Conservation (phyloP, 1,140 invertebrate species). For the Caenorhabditis inopinata region DNA sequence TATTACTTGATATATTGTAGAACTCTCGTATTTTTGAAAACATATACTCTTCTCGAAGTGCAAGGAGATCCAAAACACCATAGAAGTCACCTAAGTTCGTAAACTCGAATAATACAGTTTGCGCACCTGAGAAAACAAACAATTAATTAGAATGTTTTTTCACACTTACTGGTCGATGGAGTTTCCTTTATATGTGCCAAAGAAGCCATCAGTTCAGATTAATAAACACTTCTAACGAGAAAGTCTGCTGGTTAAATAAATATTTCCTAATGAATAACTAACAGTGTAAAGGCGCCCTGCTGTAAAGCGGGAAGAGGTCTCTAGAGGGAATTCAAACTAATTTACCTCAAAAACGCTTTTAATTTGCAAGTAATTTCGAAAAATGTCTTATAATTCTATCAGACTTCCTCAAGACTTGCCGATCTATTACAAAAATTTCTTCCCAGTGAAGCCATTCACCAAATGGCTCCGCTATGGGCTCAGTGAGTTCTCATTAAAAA, state of each 20-base stretch:
- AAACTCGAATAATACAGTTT: neutral
- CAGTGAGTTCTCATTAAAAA: slow-evolving; percentile 37
- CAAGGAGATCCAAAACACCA: neutral
- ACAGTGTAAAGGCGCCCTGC: neutral
- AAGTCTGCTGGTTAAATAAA: no score
- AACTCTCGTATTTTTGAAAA: neutral
- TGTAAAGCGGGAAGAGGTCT: neutral
- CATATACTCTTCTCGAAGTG: neutral
- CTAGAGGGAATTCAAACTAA: neutral
- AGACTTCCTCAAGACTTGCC: slow-evolving; percentile 27
- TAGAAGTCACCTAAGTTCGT: neutral
- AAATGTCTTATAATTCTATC: neutral
- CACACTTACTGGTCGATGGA: neutral
- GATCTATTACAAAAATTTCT: slow-evolving; percentile 49
- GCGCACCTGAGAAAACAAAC: neutral
- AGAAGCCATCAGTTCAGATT: neutral
- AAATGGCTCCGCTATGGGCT: slow-evolving; percentile 52
- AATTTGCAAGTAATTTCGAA: no score
- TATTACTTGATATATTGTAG: neutral
- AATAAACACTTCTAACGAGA: no score
- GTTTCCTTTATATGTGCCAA: neutral
- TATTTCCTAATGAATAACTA: neutral
- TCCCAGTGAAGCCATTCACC: slow-evolving; percentile 49
- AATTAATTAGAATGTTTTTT: no score
- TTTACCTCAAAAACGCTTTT: no score